Evolutionary conservation across 2,113 vertebrate genomes (phyloP).

Genomic region (Otis tarda): DNA sequence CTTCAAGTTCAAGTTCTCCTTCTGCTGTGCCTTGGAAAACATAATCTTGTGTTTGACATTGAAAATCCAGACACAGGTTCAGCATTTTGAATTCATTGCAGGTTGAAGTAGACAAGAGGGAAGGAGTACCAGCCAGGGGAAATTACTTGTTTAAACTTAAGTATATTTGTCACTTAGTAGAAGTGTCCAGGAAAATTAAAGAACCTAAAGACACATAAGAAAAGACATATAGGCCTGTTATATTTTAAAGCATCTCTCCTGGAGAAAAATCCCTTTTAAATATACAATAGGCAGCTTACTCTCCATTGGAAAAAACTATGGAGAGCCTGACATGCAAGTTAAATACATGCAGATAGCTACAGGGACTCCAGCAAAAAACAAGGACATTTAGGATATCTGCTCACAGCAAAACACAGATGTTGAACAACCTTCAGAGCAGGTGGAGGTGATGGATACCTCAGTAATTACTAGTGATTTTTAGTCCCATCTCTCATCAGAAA

Average conservation of each 20-base stretch:
- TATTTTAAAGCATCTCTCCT: slow-evolving; percentile 15
- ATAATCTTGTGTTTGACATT: slow-evolving; percentile 24
- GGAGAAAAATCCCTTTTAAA: slow-evolving; percentile 45
- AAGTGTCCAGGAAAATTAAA: slow-evolving; percentile 42
- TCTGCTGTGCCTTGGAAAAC: slow-evolving; percentile 4
- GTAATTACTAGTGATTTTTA: neutral
- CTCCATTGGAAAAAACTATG: neutral
- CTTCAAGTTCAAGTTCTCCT: slow-evolving; percentile 36
- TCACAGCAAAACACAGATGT: neutral
- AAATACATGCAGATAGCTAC: neutral
- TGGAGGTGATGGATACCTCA: neutral
- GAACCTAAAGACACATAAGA: slow-evolving; percentile 5
- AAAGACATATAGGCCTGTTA: slow-evolving; percentile 40
- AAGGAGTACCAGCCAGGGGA: slow-evolving; percentile 12
- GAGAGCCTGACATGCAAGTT: neutral
- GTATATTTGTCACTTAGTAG: slow-evolving; percentile 53
- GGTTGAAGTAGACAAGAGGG: neutral
- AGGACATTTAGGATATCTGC: neutral
- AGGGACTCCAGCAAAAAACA: neutral
- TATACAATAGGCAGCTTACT: neutral
- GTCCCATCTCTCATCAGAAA: neutral
- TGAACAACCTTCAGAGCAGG: neutral
- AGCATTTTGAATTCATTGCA: slow-evolving; percentile 37
- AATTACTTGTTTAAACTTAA: slow-evolving; percentile 46
- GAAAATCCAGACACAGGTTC: slow-evolving; percentile 25